Base-by-base conservation (phyloP, 2,797 vertebrate genomes). In the Pitangus sulphuratus region DNA sequence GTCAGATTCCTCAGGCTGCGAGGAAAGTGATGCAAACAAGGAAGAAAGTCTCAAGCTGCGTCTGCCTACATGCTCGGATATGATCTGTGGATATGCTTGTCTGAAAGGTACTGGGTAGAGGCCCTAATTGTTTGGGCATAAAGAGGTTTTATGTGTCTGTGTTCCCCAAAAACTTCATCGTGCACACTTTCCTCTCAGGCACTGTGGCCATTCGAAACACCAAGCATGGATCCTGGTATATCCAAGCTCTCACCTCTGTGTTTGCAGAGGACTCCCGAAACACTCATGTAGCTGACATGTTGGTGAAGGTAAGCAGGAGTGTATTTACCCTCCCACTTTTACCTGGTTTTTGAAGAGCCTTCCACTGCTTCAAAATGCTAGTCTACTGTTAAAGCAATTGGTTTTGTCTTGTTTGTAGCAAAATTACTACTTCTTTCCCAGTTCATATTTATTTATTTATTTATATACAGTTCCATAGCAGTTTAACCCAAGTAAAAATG, bases 171-270 rank as follows among this genome's bases (percentile, higher is more conserved):
- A 62, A 24, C n/a, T 26, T 81, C 20, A 86, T 19, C 3, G 1
- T 7, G 2, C 19, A 2, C 6, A 0, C 53, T 86, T 76, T 78
- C 61, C 44, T 70, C 64, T 31, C 96, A 99, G 99, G 99, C 94
- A 99, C 99, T 1, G 99, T 99, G 2, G 99, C 99, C 84, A 99
- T 99, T 99, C 98, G 99, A 22, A 99, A 99, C 97, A 99, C 99
- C 90, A 99, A 99, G 88, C 98, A 98, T 75, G 99, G 99, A 3
- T 99, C 99, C 71, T 99, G 99, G 99, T 99, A 99, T 48, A 93
- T 99, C 2, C 99, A 99, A 96, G 99, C 99, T 35, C 98, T 99
- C 18, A 97, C 98, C 37, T 94, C 97, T 6, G 98, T 98, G 15
- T 98, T 99, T 84, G 99, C 99, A 5, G 98, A 98, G 83, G 97